phyloP scores from a whole-genome alignment of 1,140 invertebrate species.

The Idris sp. region DNA sequence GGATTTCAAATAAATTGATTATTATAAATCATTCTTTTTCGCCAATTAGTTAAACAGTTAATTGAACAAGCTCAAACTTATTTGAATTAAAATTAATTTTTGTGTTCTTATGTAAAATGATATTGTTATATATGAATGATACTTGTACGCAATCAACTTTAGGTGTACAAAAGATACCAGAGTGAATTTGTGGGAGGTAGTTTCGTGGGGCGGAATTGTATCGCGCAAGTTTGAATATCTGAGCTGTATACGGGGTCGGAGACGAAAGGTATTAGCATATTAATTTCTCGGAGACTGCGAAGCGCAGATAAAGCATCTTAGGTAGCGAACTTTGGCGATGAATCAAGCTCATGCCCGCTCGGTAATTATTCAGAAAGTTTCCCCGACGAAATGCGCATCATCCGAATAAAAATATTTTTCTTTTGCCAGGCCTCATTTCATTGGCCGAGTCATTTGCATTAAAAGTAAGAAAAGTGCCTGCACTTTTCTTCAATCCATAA shows the following conservation, averaged over 20 bases:
- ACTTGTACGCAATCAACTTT: too few species aligned
- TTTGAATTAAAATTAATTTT: too few species aligned
- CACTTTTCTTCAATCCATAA: too few species aligned
- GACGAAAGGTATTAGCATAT: conserved; percentile 76
- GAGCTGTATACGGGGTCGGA: conserved; percentile 65
- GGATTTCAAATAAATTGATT: too few species aligned
- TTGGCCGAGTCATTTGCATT: conserved; percentile 43
- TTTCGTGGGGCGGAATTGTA: conserved; percentile 47
- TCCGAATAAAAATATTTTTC: conserved; percentile 76
- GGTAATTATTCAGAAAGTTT: conserved; percentile 77
- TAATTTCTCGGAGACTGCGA: conserved; percentile 77
- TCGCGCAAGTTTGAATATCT: conserved; percentile 53
- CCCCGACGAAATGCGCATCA: conserved; percentile 62
- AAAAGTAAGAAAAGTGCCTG: conserved; percentile 43
- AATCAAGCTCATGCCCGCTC: conserved; percentile 77
- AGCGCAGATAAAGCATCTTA: conserved; percentile 78
- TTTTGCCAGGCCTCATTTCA: conserved; percentile 60
- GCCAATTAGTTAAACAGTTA: too few species aligned
- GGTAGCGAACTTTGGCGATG: conserved; percentile 77
- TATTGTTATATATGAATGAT: too few species aligned
- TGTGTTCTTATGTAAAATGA: too few species aligned
- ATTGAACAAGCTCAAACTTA: too few species aligned
- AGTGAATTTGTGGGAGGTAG: conserved; percentile 25
- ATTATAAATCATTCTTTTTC: too few species aligned
- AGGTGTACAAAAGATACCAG: conserved; percentile 27